phyloP scores from a whole-genome alignment of 2,113 vertebrate genomes.

The Phrynocephalus versicolor region DNA sequence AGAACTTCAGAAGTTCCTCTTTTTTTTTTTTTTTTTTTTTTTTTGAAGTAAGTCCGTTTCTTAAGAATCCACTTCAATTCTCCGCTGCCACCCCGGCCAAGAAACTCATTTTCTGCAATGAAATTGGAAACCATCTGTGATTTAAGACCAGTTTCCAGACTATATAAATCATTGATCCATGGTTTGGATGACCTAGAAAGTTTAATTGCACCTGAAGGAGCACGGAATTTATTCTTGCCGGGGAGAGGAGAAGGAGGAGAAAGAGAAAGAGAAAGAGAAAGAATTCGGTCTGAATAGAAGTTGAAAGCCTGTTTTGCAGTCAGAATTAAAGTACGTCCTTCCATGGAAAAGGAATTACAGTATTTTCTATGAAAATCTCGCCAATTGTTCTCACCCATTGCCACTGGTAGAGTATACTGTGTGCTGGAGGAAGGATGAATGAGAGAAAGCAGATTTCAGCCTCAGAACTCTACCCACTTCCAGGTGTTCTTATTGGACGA shows the following conservation, averaged over 20 bases:
- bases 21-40: neutral
- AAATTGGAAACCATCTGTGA: slow-evolving; percentile 39
- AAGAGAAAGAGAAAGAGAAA: neutral
- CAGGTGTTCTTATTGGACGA: neutral
- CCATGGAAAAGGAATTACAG: slow-evolving; percentile 9
- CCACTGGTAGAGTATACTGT: neutral
- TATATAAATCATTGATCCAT: slow-evolving; percentile 21
- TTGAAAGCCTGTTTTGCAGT: slow-evolving; percentile 23
- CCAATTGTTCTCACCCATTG: slow-evolving; percentile 35
- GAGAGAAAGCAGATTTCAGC: neutral
- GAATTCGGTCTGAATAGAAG: neutral
- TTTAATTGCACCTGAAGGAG: slow-evolving; percentile 2
- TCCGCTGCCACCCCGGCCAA: too few species aligned
- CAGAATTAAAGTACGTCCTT: slow-evolving; percentile 28
- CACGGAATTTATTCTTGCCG: neutral
- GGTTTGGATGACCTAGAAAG: slow-evolving; percentile 12
- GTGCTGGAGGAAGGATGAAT: neutral
- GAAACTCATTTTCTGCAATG: slow-evolving; percentile 25
- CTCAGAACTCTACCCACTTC: neutral
- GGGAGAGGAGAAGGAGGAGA: neutral
- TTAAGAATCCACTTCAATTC: neutral
- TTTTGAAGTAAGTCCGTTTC: neutral
- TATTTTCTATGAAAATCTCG: slow-evolving; percentile 59
- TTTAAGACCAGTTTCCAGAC: slow-evolving; percentile 29
- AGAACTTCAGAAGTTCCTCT: neutral